Base-by-base conservation (phyloP, 35 echinoderm and acorn worm genomes). In the Lytechinus variegatus region DNA sequence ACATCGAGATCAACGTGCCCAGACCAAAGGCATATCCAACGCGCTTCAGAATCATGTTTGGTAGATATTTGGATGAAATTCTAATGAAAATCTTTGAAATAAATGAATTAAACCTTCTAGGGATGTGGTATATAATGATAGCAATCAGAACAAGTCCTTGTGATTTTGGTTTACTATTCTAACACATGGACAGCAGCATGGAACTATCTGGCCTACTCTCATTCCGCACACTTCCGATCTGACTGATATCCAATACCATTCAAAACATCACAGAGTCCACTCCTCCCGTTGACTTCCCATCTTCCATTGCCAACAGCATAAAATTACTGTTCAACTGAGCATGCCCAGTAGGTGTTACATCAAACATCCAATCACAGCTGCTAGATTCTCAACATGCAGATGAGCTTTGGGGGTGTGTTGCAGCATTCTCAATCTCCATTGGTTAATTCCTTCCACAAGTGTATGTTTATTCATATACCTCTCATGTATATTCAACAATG, bases 181-280 rank as follows among this genome's bases (percentile, higher is more conserved):
- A 16, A 79, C 66, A 79, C 66, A 79, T 79, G 66, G 66, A 79
- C n/a, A 24, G 66, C 66, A 79, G 66, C 66, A 79, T 79, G 66
- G 33, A 21, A 90, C 24, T 52, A 4, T 10, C 27, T 90, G 88
- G 28, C 11, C 88, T 54, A 52, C 88, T 51, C 88, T 90, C 16
- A 79, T 79, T 90, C 88, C 52, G n/a, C 92, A 55, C 92, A 93
- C 92, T 93, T 93, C 92, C 92, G 92, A 93, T 93, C 92, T 93
- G 54, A 92, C 91, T 92, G 92, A 93, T n/a, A 93, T 55, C 92
- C 27, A 54, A 57, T 57, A 27, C 53, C 92, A 93, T 53, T 53
- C 53, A 33, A 27, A 55, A 57, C 27, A 54, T 54, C 55, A 90
- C 88, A 90, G 33, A 44, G 28, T 12, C 88, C 88, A 44, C 88